Conservation (phyloP, 2,113 vertebrate genomes). For the Aix galericulata region DNA sequence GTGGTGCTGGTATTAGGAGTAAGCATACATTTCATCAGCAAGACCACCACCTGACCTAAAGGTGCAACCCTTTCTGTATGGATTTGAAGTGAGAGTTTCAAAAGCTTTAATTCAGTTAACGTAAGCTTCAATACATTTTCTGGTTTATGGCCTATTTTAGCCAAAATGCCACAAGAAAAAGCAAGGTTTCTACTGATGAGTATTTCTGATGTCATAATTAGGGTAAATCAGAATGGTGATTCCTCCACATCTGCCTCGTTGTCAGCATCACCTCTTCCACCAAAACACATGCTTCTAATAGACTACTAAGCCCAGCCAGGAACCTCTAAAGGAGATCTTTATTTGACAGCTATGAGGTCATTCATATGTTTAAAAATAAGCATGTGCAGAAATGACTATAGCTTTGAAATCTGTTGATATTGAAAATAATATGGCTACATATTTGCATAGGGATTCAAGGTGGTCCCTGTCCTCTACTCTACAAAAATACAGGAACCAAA, state of each 20-base stretch:
- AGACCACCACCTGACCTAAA: not conserved
- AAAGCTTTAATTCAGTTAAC: not conserved
- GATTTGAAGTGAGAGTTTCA: not conserved
- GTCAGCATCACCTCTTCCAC: not conserved
- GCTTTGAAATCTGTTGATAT: not conserved
- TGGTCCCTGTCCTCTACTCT: not conserved
- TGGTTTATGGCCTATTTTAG: not conserved
- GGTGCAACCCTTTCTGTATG: accelerated
- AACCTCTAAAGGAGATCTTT: not conserved
- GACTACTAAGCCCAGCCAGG: not conserved
- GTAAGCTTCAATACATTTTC: not conserved
- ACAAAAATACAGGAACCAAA: accelerated
- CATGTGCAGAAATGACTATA: not conserved
- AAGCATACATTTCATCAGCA: not conserved
- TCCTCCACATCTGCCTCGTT: not conserved
- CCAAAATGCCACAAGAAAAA: not conserved
- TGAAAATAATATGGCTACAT: not conserved
- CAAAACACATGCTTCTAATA: not conserved
- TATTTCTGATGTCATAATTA: not conserved
- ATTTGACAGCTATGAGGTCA: not conserved
- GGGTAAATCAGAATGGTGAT: not conserved
- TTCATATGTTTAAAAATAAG: not conserved
- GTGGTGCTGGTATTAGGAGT: not conserved
- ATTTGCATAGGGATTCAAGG: not conserved
- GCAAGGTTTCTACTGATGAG: not conserved